Conservation (phyloP, 92 coral and sea anemone genomes). For the Micromussa lordhowensis region DNA sequence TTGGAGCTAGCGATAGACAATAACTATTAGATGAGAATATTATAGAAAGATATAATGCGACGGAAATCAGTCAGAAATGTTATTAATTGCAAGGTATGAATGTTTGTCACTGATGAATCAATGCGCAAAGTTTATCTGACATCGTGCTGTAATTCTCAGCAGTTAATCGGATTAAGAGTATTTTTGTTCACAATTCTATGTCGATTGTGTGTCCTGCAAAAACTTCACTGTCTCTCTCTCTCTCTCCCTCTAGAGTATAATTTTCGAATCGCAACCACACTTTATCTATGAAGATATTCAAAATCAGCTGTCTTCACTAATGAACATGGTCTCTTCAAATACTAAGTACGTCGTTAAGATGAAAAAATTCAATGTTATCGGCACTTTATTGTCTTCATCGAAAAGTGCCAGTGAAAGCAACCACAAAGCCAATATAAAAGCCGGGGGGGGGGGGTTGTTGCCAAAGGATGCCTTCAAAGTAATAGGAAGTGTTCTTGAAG, state of each 20-base stretch:
- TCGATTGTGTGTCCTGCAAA: not conserved
- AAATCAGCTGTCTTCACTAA: not conserved
- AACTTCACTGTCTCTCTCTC: not conserved
- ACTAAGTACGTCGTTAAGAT: not conserved
- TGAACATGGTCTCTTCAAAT: constrained; percentile 2
- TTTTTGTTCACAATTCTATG: not conserved
- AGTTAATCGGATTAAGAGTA: not conserved
- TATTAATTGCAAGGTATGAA: not conserved
- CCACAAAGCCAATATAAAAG: not conserved
- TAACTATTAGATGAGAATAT: no score
- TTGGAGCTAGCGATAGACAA: no score
- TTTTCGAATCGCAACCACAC: not conserved
- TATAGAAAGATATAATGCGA: no score
- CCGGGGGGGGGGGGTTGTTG: not conserved
- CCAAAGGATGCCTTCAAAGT: not conserved
- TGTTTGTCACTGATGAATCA: not conserved
- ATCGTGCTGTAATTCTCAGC: not conserved
- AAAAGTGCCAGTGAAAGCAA: constrained; percentile 20
- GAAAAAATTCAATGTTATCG: constrained; percentile 6
- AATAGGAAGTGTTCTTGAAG: not conserved
- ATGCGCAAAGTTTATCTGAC: not conserved
- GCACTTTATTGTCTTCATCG: constrained; percentile 7
- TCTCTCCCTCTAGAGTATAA: not conserved
- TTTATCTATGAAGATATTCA: not conserved
- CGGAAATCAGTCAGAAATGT: no score